A percentile compares a stretch with the other conserved stretches of the same genome.
Conservation (phyloP, 1,140 invertebrate species). For the Bombus confusus region DNA sequence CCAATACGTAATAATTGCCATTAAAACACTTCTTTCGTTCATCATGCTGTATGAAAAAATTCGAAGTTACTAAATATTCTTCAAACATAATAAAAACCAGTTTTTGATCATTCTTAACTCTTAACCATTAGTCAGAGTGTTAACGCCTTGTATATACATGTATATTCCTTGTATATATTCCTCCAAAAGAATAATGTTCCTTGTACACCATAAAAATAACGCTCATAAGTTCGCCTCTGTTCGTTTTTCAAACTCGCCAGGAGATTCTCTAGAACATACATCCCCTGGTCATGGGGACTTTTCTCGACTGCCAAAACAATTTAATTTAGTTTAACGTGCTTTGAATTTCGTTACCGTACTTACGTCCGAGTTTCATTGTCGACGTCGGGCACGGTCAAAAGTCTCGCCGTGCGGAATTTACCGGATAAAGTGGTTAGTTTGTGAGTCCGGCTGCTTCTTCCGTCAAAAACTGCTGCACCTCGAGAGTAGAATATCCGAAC, state of each 20-base stretch:
- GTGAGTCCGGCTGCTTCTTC: not conserved
- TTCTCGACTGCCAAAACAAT: conserved; percentile 25
- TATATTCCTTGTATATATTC: too few species aligned
- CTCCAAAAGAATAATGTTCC: too few species aligned
- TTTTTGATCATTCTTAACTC: too few species aligned
- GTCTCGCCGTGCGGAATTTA: conserved; percentile 23
- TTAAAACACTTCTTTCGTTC: too few species aligned
- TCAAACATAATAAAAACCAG: too few species aligned
- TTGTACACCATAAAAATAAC: not conserved
- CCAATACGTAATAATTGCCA: too few species aligned
- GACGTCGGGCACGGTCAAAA: conserved; percentile 26
- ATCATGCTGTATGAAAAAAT: too few species aligned
- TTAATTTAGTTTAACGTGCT: conserved; percentile 41
- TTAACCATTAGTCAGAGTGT: too few species aligned
- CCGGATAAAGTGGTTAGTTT: conserved; percentile 12
- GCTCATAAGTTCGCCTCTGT: not conserved
- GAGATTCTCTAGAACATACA: not conserved
- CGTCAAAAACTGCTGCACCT: conserved; percentile 13
- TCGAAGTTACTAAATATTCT: too few species aligned
- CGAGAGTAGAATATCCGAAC: not conserved
- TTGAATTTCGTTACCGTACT: conserved; percentile 11
- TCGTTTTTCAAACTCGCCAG: not conserved
- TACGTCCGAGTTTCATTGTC: conserved; percentile 1
- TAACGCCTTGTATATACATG: too few species aligned
- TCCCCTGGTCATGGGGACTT: not conserved